Evolutionary conservation across 1,140 invertebrate genomes (phyloP), one percentile per base, ranked within the genome.

Genomic region (Carposina sasakii): DNA sequence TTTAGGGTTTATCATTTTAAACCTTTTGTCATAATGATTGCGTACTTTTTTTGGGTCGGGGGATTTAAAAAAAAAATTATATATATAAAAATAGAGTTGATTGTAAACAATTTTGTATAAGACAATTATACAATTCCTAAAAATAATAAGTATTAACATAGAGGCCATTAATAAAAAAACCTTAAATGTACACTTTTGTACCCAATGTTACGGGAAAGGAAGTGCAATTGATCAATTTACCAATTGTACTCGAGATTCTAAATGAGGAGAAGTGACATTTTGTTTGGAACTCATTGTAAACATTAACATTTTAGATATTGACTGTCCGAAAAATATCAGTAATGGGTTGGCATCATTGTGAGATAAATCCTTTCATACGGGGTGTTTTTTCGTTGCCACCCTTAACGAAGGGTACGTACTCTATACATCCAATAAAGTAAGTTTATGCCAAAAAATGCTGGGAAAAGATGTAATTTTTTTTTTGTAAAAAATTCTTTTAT

Each of bases 221-320:
- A 74, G 73, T 72, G 67, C 69, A 81, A 81, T 78, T 81, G 77
- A 70, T 58, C 71, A 82, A 82, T 82, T 79, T 79, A 76, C 66
- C 77, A 82, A 76, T 82, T 81, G 72, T 66, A 53, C 56, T 53
- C 57, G 60, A 64, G 67, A 67, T 60, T 60, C 59, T 77, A 71
- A 77, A 78, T 78, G 76, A 67, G 67, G 65, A 66, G 63, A 52
- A 58, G 57, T 65, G 64, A 64, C 65, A 75, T 69, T 67, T 71
- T 50, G 48, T 68, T 71, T 49, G 48, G 60, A 53, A 64, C 52
- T 67, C n/a, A n/a, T 63, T 66, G 42, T 57, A 52, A 36, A 41
- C 50, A 57, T 62, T 54, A 56, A 42, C 22, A 34, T 45, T 37
- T 52, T 52, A 49, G 31, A 42, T 2, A 34, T 16, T 2, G 15